Percentiles rank a stretch among this genome's conserved stretches.
Evolutionary conservation across 2,888 invertebrate genomes (phyloP).

Genomic region (Pristionchus mayeri): DNA sequence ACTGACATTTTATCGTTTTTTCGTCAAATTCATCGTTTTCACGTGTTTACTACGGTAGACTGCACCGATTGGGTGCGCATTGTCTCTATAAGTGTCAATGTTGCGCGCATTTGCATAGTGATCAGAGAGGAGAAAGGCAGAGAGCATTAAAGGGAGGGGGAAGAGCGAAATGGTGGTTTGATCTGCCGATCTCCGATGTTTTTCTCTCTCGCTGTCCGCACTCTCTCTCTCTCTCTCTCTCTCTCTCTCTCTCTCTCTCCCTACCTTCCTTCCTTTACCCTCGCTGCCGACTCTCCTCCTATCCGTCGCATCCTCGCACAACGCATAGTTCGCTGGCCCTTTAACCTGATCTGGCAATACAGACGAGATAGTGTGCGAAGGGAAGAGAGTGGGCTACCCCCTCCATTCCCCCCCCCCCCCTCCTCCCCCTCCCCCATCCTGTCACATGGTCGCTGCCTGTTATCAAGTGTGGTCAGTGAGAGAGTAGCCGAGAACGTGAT

Average conservation of each 20-base stretch:
- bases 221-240: no score
- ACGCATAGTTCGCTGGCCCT: neutral
- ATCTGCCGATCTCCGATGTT: conserved; percentile 32
- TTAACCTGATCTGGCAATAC: neutral
- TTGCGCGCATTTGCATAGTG: conserved; percentile 19
- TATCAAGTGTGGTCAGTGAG: neutral
- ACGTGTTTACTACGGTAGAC: neutral
- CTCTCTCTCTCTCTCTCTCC: neutral
- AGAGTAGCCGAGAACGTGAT: neutral
- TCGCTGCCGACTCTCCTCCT: neutral
- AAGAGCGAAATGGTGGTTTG: conserved; percentile 43
- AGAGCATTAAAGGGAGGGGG: neutral
- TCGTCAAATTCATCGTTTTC: no score
- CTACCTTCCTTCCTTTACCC: neutral
- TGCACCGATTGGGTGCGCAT: neutral
- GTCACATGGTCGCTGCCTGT: neutral
- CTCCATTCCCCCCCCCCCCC: neutral
- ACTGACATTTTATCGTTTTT: neutral
- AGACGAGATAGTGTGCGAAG: neutral
- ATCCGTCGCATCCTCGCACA: neutral
- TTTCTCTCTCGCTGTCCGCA: no score
- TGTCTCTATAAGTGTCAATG: neutral
- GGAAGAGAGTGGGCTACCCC: neutral
- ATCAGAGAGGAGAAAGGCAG: neutral
- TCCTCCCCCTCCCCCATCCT: neutral